These are phyloP conservation scores for Ceratina japonica DNA, from an alignment of 1,140 invertebrate species.

Conservation along the genomic window DNA sequence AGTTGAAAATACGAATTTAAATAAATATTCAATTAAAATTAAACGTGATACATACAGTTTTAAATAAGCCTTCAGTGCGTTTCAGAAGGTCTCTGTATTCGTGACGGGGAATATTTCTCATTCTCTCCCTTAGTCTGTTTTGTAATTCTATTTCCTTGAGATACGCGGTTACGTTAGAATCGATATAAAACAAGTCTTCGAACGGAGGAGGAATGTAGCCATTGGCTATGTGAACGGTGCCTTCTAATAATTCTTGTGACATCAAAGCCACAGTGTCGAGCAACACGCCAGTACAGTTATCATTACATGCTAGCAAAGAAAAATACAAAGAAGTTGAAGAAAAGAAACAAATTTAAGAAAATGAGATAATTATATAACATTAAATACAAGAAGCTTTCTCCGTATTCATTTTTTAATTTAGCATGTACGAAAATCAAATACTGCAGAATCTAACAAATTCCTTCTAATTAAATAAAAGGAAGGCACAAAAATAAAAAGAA, in stretches of 20 bases:
- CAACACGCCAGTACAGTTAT: constrained; percentile 93
- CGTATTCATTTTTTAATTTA: too few species aligned
- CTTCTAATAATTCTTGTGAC: constrained; percentile 78
- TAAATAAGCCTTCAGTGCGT: constrained; percentile 63
- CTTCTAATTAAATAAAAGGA: too few species aligned
- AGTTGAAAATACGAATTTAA: too few species aligned
- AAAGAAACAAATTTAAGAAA: too few species aligned
- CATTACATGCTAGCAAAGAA: constrained; percentile 87
- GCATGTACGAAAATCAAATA: too few species aligned
- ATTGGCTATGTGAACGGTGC: constrained; percentile 81
- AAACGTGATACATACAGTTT: constrained; percentile 52
- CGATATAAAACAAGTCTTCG: constrained; percentile 81
- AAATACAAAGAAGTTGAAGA: neutral
- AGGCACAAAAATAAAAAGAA: too few species aligned
- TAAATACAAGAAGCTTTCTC: neutral
- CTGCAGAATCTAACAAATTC: too few species aligned
- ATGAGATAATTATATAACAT: neutral
- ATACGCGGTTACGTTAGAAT: constrained; percentile 70
- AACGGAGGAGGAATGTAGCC: constrained; percentile 88
- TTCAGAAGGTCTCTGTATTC: constrained; percentile 67
- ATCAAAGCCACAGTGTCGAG: constrained; percentile 86
- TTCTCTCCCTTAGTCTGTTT: constrained; percentile 60
- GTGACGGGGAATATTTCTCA: constrained; percentile 70
- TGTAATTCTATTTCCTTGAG: constrained; percentile 65
- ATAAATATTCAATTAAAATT: neutral